Percentiles rank a stretch among this genome's conserved stretches.
Conservation (phyloP, 2,797 vertebrate species). For the Craterocephalus amniculus region DNA sequence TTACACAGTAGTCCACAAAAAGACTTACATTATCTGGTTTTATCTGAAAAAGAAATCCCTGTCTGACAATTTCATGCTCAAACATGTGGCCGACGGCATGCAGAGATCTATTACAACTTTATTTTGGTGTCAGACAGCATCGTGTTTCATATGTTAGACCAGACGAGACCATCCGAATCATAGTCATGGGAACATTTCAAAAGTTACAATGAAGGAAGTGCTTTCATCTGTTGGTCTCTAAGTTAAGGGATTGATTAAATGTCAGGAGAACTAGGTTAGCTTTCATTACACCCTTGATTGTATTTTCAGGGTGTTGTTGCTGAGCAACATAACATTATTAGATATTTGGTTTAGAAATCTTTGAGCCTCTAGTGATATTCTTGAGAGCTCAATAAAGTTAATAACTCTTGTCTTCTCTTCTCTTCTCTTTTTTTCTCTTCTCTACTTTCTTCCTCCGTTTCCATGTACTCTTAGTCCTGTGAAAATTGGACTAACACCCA, state of each 20-base stretch:
- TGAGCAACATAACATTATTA: constrained; percentile 66
- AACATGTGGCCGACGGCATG: background rate
- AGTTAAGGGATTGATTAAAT: constrained; percentile 58
- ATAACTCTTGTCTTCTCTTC: constrained; percentile 30
- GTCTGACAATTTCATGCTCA: background rate
- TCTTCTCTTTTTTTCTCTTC: background rate
- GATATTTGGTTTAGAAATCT: constrained; percentile 63
- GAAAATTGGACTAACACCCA: background rate
- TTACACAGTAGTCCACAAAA: too few species aligned
- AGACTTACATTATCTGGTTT: too few species aligned
- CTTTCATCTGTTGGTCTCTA: constrained; percentile 17
- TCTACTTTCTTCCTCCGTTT: background rate
- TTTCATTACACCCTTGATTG: constrained; percentile 70
- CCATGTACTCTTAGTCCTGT: background rate
- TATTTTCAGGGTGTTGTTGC: constrained; percentile 65
- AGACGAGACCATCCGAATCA: background rate
- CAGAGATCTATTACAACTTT: background rate
- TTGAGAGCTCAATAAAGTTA: constrained; percentile 58
- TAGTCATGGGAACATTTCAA: constrained; percentile 4
- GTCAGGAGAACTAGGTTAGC: constrained; percentile 43
- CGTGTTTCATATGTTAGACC: constrained; percentile 1
- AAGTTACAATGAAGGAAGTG: constrained; percentile 10
- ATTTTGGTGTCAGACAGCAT: constrained; percentile 2
- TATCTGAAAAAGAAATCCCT: background rate
- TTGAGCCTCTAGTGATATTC: constrained; percentile 58